A percentile compares a stretch with the other conserved stretches of the same genome.
These are phyloP conservation scores for Strigamia maritima DNA, from an alignment of 2,888 invertebrate genomes.

Conservation along the genomic window DNA sequence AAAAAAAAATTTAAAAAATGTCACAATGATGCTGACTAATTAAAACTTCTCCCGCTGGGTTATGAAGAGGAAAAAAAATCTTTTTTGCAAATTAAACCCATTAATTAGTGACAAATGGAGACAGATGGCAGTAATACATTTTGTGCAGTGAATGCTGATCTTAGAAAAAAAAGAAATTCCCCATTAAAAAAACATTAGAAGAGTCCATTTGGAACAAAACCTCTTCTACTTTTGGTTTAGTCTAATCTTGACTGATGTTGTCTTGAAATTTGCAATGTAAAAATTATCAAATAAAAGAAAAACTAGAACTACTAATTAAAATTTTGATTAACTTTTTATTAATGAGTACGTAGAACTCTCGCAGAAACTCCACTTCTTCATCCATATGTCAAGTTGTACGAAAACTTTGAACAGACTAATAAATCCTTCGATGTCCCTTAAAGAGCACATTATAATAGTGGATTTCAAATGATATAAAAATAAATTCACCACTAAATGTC, in stretches of 20 bases:
- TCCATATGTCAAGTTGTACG: too few relatives aligned
- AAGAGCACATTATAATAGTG: too few relatives aligned
- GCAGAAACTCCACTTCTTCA: too few relatives aligned
- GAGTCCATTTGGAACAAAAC: not conserved
- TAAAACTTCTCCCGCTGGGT: not conserved
- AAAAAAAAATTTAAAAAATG: not conserved
- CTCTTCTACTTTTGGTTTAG: not conserved
- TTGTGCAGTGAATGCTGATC: not conserved
- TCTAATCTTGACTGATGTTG: not conserved
- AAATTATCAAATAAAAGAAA: not conserved
- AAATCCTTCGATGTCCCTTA: too few relatives aligned
- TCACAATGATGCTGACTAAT: conserved; percentile 8
- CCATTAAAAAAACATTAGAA: conserved; percentile 24
- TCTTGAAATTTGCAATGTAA: not conserved
- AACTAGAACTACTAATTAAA: not conserved
- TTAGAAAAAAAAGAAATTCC: not conserved
- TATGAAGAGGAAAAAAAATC: not conserved
- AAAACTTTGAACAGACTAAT: too few relatives aligned
- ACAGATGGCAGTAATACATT: conserved; percentile 24
- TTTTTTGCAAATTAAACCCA: conserved; percentile 16
- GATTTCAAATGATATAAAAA: too few relatives aligned
- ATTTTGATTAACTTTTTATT: too few relatives aligned
- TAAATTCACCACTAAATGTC: too few relatives aligned
- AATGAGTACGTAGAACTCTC: too few relatives aligned
- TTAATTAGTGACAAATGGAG: conserved; percentile 27